Evolutionary conservation across 1,140 invertebrate species (phyloP), one percentile per base, ranked within the genome.

Genomic region (Pseudomyrmex concolor): DNA sequence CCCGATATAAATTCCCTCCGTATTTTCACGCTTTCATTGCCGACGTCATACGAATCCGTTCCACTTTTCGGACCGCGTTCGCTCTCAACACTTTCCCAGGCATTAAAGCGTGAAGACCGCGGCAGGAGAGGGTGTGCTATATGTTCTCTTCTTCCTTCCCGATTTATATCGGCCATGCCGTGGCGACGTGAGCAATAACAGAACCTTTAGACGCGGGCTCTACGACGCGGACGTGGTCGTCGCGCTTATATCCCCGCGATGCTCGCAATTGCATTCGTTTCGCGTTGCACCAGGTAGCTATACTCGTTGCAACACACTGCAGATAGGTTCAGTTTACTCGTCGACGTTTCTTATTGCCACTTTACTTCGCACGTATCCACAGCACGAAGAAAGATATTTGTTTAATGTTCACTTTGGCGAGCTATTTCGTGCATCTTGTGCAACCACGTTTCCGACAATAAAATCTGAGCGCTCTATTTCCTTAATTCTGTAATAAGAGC

Each of bases 51-150:
- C 77, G 84, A 86, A 86, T 86, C 84, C 76, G 85, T 86, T 86
- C 85, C 78, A 71, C 63, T 70, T 68, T 81, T 59, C 85, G 70
- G 60, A 48, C 25, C 54, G 43, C 54, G 76, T 70, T 70, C 76
- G 64, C 59, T 80, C 55, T 12, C 22, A 57, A 68, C 68, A 62
- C 83, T 86, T 83, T 76, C 77, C 77, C 70, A 62, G 43, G 85
- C 85, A 86, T 86, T 86, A 86, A 86, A 80, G 85, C 84, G 85
- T 86, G 85, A 86, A 86, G 85, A 85, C 71, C 55, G 48, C 22
- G 60, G 43, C 10, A 9, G 64, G n/a, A 8, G 22, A 67, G 43
- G 62, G 50, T 43, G 74, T 5, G 64, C 17, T 12, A 57, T 45
- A 63, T 10, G 22, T 76, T 76, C 10, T 17, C 10, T 13, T 63